Evolutionary conservation across 1,140 invertebrate species (phyloP).

Genomic region (Achatina immaculata): DNA sequence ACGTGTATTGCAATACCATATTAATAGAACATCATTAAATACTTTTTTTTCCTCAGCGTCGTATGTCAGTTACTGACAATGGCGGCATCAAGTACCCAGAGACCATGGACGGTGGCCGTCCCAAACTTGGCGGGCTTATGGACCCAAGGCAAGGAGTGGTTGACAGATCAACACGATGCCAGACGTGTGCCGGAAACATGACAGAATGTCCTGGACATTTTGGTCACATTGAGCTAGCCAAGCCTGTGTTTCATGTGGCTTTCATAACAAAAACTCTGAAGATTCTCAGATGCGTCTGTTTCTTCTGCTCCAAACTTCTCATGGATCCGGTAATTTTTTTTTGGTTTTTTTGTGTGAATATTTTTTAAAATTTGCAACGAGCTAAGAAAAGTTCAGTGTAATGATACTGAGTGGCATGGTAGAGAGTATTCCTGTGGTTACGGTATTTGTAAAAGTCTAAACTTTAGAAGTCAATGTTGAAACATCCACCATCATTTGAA

Average conservation of each 20-base stretch:
- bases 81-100: constrained; percentile 97
- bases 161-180: constrained; percentile 89
- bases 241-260: constrained; percentile 98
- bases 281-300: constrained; percentile 95
- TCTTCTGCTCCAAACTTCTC: constrained; percentile 96
- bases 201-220: constrained; percentile 99
- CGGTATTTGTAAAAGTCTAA: too few species aligned
- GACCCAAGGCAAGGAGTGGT: constrained; percentile 98
- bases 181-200: constrained; percentile 98
- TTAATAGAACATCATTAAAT: too few species aligned
- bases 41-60: constrained; percentile 77
- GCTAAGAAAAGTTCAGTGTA: too few species aligned
- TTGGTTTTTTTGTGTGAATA: constrained; percentile 48
- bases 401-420: too few species aligned
- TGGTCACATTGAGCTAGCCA: constrained; percentile 98
- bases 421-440: too few species aligned
- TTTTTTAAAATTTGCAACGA: too few species aligned
- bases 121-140: constrained; percentile 98
- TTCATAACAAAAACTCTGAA: constrained; percentile 98
- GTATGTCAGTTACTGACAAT: constrained; percentile 83
- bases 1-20: too few species aligned
- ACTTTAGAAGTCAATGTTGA: too few species aligned
- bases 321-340: constrained; percentile 90
- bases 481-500: too few species aligned
- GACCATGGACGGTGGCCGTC: constrained; percentile 97